phyloP scores from a whole-genome alignment of 2,888 invertebrate genomes.

The Tenthredo distinguenda region DNA sequence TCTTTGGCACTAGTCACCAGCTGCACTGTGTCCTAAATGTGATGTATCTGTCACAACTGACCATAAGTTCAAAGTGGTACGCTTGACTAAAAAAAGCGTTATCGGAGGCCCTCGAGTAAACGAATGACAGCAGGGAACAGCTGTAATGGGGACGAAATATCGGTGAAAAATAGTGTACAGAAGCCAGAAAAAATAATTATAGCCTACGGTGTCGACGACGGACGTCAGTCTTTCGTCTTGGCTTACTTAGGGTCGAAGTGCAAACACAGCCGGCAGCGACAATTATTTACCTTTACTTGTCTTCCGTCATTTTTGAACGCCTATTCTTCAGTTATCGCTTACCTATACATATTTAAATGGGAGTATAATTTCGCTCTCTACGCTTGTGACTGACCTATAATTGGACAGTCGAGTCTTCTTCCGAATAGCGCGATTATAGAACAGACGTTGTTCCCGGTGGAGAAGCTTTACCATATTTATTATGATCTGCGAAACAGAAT shows the following conservation, averaged over 20 bases:
- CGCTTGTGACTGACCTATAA: not conserved
- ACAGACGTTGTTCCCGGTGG: not conserved
- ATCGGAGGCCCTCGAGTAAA: not conserved
- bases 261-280: conserved; percentile 23
- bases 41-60: not conserved
- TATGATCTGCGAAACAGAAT: not conserved
- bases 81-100: not conserved
- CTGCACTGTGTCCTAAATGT: not conserved
- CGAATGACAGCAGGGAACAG: conserved; percentile 1
- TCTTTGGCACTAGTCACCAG: conserved; percentile 30
- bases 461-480: not conserved
- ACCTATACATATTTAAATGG: not conserved
- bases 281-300: not conserved
- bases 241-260: conserved; percentile 34
- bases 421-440: not conserved
- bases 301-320: not conserved
- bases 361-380: not conserved
- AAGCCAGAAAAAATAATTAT: conserved; percentile 8
- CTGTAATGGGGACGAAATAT: not conserved
- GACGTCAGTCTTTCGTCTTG: not conserved
- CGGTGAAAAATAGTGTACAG: not conserved
- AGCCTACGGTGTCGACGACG: not conserved
- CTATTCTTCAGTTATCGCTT: not conserved
- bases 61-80: not conserved
- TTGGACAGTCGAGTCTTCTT: not conserved